These are phyloP conservation scores for Notocelia uddmanniana DNA, from an alignment of 2,888 invertebrate genomes.

Conservation along the genomic window DNA sequence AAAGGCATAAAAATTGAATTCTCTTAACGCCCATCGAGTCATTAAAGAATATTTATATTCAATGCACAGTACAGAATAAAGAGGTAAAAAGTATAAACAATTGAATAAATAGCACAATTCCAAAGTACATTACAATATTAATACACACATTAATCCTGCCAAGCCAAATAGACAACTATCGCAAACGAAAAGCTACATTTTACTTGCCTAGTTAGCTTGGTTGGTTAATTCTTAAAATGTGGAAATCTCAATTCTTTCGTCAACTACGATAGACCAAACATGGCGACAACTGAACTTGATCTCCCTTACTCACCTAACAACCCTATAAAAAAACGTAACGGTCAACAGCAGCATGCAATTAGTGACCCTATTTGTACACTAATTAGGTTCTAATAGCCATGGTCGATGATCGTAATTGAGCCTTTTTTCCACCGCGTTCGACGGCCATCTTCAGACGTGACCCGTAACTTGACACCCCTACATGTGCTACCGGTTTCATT, in stretches of 20 bases:
- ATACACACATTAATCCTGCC: not conserved
- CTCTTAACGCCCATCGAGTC: not conserved
- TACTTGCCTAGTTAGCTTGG: not conserved
- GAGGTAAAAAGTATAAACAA: not conserved
- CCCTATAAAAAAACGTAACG: conserved; percentile 2
- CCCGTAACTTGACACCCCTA: conserved; percentile 68
- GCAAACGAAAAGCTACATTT: not conserved
- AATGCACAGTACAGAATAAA: not conserved
- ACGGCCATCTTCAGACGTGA: conserved; percentile 51
- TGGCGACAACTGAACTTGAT: conserved; percentile 17
- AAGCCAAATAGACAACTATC: not conserved
- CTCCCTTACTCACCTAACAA: conserved; percentile 20
- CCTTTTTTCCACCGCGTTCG: conserved; percentile 18
- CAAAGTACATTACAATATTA: not conserved
- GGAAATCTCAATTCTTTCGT: not conserved
- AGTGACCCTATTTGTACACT: conserved; percentile 14
- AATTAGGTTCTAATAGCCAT: conserved; percentile 47
- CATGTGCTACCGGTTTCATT: conserved; percentile 67
- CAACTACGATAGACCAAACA: conserved; percentile 23
- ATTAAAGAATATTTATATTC: not conserved
- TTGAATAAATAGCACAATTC: not conserved
- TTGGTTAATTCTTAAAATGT: not conserved
- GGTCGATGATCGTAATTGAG: conserved; percentile 30
- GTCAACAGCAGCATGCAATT: conserved; percentile 6
- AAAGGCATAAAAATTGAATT: not conserved